Conservation (phyloP, 2,888 invertebrate genomes). For the Hesperia comma region DNA sequence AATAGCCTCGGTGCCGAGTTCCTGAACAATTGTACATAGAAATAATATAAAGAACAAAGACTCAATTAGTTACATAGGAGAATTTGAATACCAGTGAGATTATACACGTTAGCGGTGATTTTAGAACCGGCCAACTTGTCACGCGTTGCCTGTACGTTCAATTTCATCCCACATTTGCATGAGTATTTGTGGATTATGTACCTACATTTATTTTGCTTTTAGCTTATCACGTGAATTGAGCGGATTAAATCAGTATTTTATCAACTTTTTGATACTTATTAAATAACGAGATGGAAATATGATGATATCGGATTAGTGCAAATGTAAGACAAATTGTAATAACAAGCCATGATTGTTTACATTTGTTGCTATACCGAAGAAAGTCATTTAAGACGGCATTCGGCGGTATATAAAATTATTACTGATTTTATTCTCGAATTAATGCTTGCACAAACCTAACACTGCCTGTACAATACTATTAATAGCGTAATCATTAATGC, state of each 20-base stretch:
- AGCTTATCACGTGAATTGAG: constrained; percentile 32
- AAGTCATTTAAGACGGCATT: neutral
- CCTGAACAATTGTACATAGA: constrained; percentile 80
- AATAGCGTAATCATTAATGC: neutral
- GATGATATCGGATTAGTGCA: too few relatives aligned
- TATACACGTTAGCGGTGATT: constrained; percentile 82
- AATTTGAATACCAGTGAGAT: constrained; percentile 82
- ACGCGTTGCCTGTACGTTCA: constrained; percentile 76
- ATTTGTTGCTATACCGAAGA: too few relatives aligned
- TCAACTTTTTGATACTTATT: neutral
- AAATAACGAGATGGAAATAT: too few relatives aligned
- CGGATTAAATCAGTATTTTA: constrained; percentile 9
- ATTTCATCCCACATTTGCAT: constrained; percentile 68
- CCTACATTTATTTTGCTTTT: constrained; percentile 24
- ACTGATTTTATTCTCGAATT: constrained; percentile 13
- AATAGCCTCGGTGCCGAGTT: constrained; percentile 76
- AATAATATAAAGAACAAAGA: constrained; percentile 78
- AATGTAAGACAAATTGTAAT: too few relatives aligned
- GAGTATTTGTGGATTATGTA: constrained; percentile 48
- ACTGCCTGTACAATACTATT: neutral
- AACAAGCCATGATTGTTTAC: neutral
- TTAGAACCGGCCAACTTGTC: constrained; percentile 78
- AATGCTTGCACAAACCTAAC: neutral
- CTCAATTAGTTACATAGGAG: constrained; percentile 80
- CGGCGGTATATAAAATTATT: constrained; percentile 4